Conservation (phyloP, 92 coral and sea anemone genomes). For the Bergia puertoricense region DNA sequence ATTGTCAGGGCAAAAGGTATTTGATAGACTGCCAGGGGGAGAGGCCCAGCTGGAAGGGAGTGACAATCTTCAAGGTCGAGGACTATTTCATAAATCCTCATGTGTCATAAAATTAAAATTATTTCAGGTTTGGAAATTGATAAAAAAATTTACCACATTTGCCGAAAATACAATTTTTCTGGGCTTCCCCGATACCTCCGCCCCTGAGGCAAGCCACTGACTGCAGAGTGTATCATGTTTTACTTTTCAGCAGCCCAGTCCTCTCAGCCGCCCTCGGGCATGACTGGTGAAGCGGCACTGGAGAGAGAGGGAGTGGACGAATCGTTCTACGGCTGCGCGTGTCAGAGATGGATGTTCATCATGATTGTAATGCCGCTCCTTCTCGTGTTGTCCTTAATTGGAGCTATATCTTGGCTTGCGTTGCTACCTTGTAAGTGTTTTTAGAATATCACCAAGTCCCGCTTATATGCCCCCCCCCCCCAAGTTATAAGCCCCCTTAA, state of each 20-base stretch:
- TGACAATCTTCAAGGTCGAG: neutral
- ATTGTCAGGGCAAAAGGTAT: no score
- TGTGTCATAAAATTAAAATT: neutral
- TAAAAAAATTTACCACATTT: neutral
- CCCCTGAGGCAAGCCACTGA: neutral
- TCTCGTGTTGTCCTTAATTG: slow-evolving; percentile 68
- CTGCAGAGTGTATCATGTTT: neutral
- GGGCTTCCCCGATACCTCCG: neutral
- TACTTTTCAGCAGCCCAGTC: slow-evolving; percentile 24
- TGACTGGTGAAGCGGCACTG: slow-evolving; percentile 21
- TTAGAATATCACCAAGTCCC: neutral
- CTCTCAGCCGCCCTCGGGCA: slow-evolving; percentile 16
- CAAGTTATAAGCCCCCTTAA: no score
- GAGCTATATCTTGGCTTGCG: slow-evolving; percentile 63
- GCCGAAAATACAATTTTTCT: neutral
- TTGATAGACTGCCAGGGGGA: no score
- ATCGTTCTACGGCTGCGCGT: slow-evolving; percentile 76
- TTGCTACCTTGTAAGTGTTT: slow-evolving; percentile 83
- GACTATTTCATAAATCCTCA: neutral
- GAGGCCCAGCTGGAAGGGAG: no score
- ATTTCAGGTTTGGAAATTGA: neutral
- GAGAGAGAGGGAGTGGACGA: slow-evolving; percentile 54
- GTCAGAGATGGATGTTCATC: slow-evolving; percentile 84
- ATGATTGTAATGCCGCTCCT: slow-evolving; percentile 80
- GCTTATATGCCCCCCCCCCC: neutral